Evolutionary conservation across 37 sponge, comb jelly and placozoan genomes (phyloP), one percentile per base, ranked within the genome.

Genomic region (Ephydatia muelleri): DNA sequence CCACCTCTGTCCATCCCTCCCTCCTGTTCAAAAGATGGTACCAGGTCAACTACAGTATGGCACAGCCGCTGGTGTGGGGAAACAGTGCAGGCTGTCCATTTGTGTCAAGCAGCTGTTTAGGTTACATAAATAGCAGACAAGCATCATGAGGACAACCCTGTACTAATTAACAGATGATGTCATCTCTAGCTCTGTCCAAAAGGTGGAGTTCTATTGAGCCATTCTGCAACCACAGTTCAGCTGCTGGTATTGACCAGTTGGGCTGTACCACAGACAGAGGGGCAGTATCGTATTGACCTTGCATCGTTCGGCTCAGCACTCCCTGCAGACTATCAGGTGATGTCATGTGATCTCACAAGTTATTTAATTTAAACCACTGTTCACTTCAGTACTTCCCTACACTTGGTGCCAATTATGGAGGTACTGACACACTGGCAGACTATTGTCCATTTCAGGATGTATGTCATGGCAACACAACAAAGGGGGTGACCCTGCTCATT

Each of bases 401-500:
- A 5, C n/a, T 23, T 47, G 29, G 73, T 13, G 0, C 72, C 19
- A 39, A n/a, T 16, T 27, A 67, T 77, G 94, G 94, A 27, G 91
- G 94, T 3, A 28, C 32, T 38, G 69, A 87, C 8, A 23, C 49
- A 12, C n/a, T 93, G 14, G 81, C 94, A 26, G 94, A 93, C 43
- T 93, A 37, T 49, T 93, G 94, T 48, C 91, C 94, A 23, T 89
- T 83, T 36, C 69, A 87, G 1, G 32, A 70, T 23, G 91, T 93
- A 21, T 83, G 89, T 49, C 21, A 2, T 37, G 35, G 23, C 16
- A 57, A 4, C 9, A 19, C 57, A 19, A 49, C 30, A 5, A 32
- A 49, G 64, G 38, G 39, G 76, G 9, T 38, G 19, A 5, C 57
- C 57, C 12, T 57, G 12, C 12, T 57, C 19, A 57, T 57, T 19